These are phyloP conservation scores for Melierax canorus DNA, from an alignment of 2,113 vertebrate species.

Conservation along the genomic window DNA sequence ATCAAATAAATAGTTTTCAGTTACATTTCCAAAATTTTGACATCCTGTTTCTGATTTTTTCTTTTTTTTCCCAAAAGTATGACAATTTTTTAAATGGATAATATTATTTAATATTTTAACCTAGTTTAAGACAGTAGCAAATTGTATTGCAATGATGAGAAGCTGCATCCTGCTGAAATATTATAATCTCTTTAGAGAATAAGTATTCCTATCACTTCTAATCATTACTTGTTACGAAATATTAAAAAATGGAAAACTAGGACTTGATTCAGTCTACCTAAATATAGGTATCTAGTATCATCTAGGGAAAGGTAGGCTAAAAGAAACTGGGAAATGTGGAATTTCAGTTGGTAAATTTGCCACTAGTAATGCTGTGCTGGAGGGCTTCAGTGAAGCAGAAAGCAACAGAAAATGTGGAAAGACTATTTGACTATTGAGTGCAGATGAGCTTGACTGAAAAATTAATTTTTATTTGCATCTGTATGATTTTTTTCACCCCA, in stretches of 20 bases:
- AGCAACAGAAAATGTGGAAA: neutral
- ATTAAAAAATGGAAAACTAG: neutral
- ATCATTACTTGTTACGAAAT: neutral
- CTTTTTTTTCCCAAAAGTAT: neutral
- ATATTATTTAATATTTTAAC: neutral
- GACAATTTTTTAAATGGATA: neutral
- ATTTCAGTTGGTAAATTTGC: neutral
- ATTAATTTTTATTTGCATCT: neutral
- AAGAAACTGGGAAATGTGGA: neutral
- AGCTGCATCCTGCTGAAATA: neutral
- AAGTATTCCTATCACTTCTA: neutral
- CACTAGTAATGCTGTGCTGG: neutral
- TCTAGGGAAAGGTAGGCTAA: neutral
- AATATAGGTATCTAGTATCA: neutral
- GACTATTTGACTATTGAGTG: neutral
- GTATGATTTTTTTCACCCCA: neutral
- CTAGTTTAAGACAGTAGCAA: neutral
- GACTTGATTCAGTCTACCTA: neutral
- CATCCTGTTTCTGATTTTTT: neutral
- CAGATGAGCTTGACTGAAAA: neutral
- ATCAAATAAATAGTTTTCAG: neutral
- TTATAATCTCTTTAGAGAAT: neutral
- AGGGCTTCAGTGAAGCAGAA: neutral
- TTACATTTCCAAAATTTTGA: neutral
- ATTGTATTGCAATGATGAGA: neutral